A percentile compares a stretch with the other conserved stretches of the same genome.
Evolutionary conservation across 92 coral and sea anemone genomes (phyloP).

Genomic region (Isaurus tuberculatus): DNA sequence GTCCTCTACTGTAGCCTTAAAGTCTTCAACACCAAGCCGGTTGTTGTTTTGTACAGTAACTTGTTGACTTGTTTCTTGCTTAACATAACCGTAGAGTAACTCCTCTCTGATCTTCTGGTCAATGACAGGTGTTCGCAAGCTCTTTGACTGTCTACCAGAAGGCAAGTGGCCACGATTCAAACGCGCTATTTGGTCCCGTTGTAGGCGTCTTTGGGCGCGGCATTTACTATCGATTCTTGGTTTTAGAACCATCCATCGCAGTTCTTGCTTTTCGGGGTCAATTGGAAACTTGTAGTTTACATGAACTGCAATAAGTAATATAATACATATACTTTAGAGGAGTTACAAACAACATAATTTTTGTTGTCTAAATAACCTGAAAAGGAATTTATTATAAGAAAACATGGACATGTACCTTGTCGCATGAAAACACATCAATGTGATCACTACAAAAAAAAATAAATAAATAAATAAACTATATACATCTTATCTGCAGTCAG

Average conservation of each 20-base stretch:
- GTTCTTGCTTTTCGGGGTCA: conserved; percentile 84
- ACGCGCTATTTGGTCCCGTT: conserved; percentile 81
- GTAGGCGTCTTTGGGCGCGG: conserved; percentile 94
- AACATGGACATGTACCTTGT: no score
- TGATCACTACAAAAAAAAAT: no score
- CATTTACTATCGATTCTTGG: conserved; percentile 97
- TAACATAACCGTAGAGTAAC: conserved; percentile 72
- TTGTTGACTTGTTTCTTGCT: conserved; percentile 23
- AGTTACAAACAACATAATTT: no score
- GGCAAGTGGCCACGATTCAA: conserved; percentile 37
- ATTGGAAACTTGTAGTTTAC: conserved; percentile 92
- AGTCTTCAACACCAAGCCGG: neutral
- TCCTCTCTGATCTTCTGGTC: conserved; percentile 76
- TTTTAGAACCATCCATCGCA: conserved; percentile 95
- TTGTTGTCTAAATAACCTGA: no score
- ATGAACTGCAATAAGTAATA: conserved; percentile 73
- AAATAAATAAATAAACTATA: no score
- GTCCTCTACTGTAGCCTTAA: neutral
- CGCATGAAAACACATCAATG: no score
- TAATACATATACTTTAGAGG: no score
- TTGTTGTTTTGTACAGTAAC: neutral
- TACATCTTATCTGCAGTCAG: no score
- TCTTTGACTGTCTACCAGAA: conserved; percentile 49
- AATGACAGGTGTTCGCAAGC: conserved; percentile 49
- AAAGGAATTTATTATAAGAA: no score